Evolutionary conservation across 2,113 vertebrate genomes (phyloP).

Genomic region (Pogona vitticeps): DNA sequence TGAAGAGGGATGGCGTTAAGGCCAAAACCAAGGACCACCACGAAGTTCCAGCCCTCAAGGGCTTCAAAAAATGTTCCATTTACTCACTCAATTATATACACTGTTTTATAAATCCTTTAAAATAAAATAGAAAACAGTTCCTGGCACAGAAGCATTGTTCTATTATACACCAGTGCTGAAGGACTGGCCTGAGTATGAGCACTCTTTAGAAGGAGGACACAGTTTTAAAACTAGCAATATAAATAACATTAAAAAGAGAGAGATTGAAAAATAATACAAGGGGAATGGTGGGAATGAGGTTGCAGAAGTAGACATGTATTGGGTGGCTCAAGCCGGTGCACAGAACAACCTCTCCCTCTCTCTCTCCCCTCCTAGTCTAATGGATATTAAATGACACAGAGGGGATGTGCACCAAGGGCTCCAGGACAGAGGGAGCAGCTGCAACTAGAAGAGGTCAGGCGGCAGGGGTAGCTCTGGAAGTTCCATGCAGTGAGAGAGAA

Average conservation of each 20-base stretch:
- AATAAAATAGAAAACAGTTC: constrained; percentile 75
- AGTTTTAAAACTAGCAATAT: constrained; percentile 54
- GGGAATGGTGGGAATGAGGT: constrained; percentile 49
- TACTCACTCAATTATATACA: constrained; percentile 73
- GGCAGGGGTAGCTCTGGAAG: constrained; percentile 64
- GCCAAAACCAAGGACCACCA: constrained; percentile 79
- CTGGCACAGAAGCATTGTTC: constrained; percentile 73
- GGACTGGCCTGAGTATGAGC: constrained; percentile 70
- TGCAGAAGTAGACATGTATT: constrained; percentile 63
- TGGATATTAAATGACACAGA: constrained; percentile 53
- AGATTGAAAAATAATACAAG: neutral
- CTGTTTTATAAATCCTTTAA: constrained; percentile 74
- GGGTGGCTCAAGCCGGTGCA: constrained; percentile 64
- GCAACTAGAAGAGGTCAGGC: constrained; percentile 58
- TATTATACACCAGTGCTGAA: constrained; percentile 71
- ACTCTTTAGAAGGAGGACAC: constrained; percentile 71
- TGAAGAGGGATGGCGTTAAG: constrained; percentile 60
- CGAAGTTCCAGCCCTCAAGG: constrained; percentile 73
- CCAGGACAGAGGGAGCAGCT: constrained; percentile 66
- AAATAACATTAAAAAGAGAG: constrained; percentile 35
- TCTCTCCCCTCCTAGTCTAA: constrained; percentile 53
- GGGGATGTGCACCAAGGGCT: constrained; percentile 38
- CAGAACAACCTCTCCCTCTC: constrained; percentile 62
- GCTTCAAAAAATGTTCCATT: constrained; percentile 71
- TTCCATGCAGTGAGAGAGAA: constrained; percentile 65